A percentile compares a stretch with the other conserved stretches of the same genome.
These are phyloP conservation scores for Trinorchestia longiramus DNA, from an alignment of 1,140 invertebrate species.

Conservation along the genomic window DNA sequence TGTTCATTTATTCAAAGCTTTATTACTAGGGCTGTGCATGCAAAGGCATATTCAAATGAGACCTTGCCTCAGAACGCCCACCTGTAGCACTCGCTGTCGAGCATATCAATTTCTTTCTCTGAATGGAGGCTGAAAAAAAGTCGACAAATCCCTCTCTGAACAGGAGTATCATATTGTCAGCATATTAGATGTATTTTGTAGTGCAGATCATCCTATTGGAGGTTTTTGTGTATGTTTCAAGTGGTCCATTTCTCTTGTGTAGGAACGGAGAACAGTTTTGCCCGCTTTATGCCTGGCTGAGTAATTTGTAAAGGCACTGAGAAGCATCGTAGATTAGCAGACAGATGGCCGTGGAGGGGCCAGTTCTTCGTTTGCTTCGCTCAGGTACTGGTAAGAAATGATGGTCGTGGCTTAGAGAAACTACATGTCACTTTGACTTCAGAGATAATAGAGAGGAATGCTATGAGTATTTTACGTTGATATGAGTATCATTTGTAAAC, in stretches of 20 bases:
- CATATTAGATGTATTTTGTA: slow-evolving; percentile 53
- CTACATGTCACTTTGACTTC: not conserved
- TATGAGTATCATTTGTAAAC: not conserved
- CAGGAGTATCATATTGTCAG: slow-evolving; percentile 34
- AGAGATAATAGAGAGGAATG: not conserved
- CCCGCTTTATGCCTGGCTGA: slow-evolving; percentile 44
- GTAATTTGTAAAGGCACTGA: slow-evolving; percentile 37
- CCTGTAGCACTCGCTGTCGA: slow-evolving; percentile 18
- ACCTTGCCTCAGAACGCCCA: not conserved
- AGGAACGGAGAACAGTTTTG: not conserved
- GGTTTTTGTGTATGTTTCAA: slow-evolving; percentile 27
- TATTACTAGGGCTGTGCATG: slow-evolving; percentile 2
- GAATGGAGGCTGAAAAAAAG: slow-evolving; percentile 9
- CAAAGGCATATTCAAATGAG: slow-evolving; percentile 32
- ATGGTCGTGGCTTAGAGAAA: not conserved
- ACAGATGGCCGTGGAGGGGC: slow-evolving; percentile 33
- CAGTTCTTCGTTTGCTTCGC: not conserved
- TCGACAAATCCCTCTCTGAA: not conserved
- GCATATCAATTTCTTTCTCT: slow-evolving; percentile 41
- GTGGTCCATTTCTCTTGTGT: slow-evolving; percentile 2
- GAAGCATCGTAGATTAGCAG: slow-evolving; percentile 11
- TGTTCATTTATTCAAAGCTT: not conserved
- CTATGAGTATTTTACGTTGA: not conserved
- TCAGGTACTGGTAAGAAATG: not conserved
- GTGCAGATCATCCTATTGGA: slow-evolving; percentile 31